These are phyloP conservation scores for Epistrophe eligans DNA, from an alignment of 2,888 invertebrate species.

Conservation along the genomic window DNA sequence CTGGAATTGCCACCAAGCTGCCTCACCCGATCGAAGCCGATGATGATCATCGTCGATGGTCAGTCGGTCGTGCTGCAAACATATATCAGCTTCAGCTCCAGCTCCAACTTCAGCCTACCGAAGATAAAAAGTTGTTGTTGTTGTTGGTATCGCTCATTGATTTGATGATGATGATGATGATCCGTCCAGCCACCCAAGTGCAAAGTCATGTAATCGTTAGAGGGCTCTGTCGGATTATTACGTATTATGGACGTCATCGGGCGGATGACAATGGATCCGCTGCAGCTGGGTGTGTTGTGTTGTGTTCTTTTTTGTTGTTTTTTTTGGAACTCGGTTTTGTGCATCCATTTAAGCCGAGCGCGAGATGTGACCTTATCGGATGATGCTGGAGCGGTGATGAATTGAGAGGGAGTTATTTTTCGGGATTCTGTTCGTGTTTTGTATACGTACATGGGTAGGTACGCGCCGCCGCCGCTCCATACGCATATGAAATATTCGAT, in stretches of 20 bases:
- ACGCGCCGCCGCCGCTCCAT: neutral
- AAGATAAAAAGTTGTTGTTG: neutral
- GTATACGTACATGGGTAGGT: neutral
- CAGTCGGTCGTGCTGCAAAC: constrained; percentile 24
- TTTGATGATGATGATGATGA: constrained; percentile 64
- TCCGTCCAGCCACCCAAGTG: constrained; percentile 76
- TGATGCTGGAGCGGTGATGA: constrained; percentile 65
- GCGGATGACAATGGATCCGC: constrained; percentile 72
- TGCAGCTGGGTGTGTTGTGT: constrained; percentile 66
- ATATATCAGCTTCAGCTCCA: constrained; percentile 30
- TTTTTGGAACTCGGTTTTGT: constrained; percentile 41
- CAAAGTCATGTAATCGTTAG: constrained; percentile 76
- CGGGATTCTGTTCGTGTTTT: constrained; percentile 43
- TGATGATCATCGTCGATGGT: constrained; percentile 26
- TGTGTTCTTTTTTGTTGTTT: too few relatives aligned
- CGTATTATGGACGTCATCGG: constrained; percentile 76
- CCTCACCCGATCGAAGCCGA: constrained; percentile 33
- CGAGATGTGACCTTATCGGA: constrained; percentile 72
- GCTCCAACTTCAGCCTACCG: constrained; percentile 17
- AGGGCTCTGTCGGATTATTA: constrained; percentile 76
- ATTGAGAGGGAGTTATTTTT: constrained; percentile 68
- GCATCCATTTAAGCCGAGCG: constrained; percentile 64
- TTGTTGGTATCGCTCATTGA: constrained; percentile 27
- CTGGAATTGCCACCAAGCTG: neutral
- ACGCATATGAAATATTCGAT: constrained; percentile 6